Evolutionary conservation across 2,888 invertebrate genomes (phyloP).

Genomic region (Drosophila neotestacea): DNA sequence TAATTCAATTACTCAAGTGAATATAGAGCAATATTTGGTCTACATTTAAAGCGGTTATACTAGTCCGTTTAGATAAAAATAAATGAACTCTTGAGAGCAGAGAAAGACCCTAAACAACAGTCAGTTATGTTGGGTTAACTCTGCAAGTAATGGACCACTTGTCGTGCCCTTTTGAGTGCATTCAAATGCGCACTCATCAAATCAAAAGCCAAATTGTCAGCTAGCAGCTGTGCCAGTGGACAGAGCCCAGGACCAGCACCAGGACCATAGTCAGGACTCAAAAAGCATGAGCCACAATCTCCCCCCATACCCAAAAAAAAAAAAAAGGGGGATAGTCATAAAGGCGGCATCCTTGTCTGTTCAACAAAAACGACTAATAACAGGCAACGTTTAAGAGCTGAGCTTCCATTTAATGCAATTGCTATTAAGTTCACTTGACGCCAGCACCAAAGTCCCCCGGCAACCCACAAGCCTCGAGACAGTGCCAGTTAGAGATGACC

Average conservation of each 20-base stretch:
- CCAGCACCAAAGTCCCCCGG: constrained; percentile 29
- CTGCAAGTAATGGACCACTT: constrained; percentile 73
- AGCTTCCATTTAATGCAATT: constrained; percentile 69
- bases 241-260: constrained; percentile 10
- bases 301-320: neutral
- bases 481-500: constrained; percentile 22
- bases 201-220: constrained; percentile 76
- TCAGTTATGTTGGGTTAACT: constrained; percentile 39
- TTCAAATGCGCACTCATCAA: constrained; percentile 76
- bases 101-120: constrained; percentile 19
- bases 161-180: constrained; percentile 65
- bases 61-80: neutral
- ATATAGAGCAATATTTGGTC: constrained; percentile 8
- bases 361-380: constrained; percentile 65
- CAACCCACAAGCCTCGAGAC: constrained; percentile 9
- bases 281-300: neutral
- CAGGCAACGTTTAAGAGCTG: constrained; percentile 68
- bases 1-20: neutral
- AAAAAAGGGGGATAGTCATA: constrained; percentile 14
- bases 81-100: constrained; percentile 19
- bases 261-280: neutral
- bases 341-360: constrained; percentile 24
- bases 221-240: constrained; percentile 28
- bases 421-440: constrained; percentile 79
- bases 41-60: neutral